These are phyloP conservation scores for Petrolisthes cinctipes DNA, from an alignment of 2,888 invertebrate species.

Conservation along the genomic window DNA sequence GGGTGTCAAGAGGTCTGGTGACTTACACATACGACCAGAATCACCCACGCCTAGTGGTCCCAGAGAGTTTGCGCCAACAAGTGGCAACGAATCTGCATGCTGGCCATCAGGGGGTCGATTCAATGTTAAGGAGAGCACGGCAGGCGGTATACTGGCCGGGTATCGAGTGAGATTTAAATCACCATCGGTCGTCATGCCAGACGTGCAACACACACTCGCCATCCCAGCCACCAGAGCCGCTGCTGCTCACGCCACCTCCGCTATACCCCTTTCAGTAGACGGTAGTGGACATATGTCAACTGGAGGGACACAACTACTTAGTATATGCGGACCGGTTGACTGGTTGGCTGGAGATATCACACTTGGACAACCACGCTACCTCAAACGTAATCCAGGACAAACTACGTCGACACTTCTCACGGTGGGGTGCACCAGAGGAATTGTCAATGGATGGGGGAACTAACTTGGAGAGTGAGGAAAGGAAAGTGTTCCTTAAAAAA, in stretches of 20 bases:
- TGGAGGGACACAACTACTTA: not conserved
- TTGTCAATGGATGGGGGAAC: constrained; percentile 24
- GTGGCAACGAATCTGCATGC: constrained; percentile 17
- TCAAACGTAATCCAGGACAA: not conserved
- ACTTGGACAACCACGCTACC: not conserved
- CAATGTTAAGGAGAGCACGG: constrained; percentile 23
- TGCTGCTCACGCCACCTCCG: not conserved
- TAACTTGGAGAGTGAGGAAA: constrained; percentile 27
- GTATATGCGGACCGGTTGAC: constrained; percentile 14
- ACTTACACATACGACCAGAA: constrained; percentile 11
- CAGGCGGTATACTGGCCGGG: constrained; percentile 29
- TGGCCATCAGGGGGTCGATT: constrained; percentile 10
- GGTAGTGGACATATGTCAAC: constrained; percentile 10
- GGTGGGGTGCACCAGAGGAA: not conserved
- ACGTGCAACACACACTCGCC: constrained; percentile 31
- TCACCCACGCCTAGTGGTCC: constrained; percentile 5
- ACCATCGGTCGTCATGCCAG: not conserved
- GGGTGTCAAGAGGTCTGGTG: constrained; percentile 3
- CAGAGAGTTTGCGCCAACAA: not conserved
- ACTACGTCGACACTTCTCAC: not conserved
- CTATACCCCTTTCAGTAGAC: constrained; percentile 19
- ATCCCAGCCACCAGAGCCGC: constrained; percentile 19
- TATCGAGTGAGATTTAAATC: not conserved
- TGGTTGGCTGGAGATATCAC: not conserved
- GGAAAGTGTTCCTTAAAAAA: constrained; percentile 4